Evolutionary conservation across 2,888 invertebrate species (phyloP), one percentile per base, ranked within the genome.

Genomic region (Coremacera marginata): DNA sequence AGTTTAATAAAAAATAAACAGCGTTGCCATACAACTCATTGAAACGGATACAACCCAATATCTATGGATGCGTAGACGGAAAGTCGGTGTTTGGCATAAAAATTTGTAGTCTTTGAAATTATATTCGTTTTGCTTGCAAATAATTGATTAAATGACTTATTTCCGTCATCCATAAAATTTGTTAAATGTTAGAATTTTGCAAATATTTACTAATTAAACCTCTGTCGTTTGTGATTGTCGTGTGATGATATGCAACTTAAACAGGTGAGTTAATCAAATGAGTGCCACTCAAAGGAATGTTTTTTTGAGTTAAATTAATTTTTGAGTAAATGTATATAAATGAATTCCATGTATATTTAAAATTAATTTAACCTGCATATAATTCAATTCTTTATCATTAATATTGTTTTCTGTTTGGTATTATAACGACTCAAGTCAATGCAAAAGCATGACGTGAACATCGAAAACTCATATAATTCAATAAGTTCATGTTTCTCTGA

Each of bases 241-340:
- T 87, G 87, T 87, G 86, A 87, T 87, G 87, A 87, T 87, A 87
- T 87, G 87, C 87, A 86, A 87, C 85, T 87, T 87, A 87, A 87
- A 87, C 87, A 87, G 87, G 87, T 87, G 84, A 87, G 86, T 83
- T 60, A 51, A 25, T 14, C 11, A 60, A 60, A 60, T 8, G 34
- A 16, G 27, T 63, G 63, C 27, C 16, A 63, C n/a, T 5, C 19
- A 4, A 9, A 11, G 14, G 44, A 14, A 11, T 11, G 7, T 44
- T 11, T 44, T 44, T 3, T 14, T 44, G 7, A 19, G 0, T 5
- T 60, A 3, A 25, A 25, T 1, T 60, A 60, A 25, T 4, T 25
- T 25, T 0, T 60, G 4, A 9, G 22, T 60, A 2, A 22, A 60
- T 22, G 27, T 4, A 60, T 60, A 14, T 11, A 22, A 22, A 60